A percentile compares a stretch with the other conserved stretches of the same genome.
Conservation (phyloP, 92 coral and sea anemone species). For the Ricordea florida region DNA sequence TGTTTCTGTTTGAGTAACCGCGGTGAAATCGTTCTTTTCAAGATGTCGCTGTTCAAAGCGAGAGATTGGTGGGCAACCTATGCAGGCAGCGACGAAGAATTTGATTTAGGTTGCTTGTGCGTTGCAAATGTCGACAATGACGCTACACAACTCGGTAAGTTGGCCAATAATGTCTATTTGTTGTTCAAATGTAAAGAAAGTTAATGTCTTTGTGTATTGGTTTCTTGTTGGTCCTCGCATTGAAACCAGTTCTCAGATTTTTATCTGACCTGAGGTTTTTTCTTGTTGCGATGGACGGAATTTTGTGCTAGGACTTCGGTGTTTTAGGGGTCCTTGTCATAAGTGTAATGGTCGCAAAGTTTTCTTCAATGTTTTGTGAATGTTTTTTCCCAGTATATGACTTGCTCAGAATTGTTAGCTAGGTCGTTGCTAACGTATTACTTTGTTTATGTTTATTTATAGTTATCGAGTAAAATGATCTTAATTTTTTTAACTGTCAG, state of each 20-base stretch:
- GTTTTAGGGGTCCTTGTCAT: too few species aligned
- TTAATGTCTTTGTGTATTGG: not conserved
- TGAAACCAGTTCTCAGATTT: too few species aligned
- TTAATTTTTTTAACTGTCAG: too few species aligned
- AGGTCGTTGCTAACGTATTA: constrained; percentile 16
- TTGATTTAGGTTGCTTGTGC: constrained; percentile 94
- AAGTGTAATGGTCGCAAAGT: too few species aligned
- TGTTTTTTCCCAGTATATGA: not conserved
- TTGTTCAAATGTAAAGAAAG: not conserved
- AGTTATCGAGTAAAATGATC: not conserved
- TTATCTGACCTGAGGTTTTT: too few species aligned
- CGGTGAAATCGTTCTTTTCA: constrained; percentile 9
- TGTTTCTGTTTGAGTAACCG: constrained; percentile 46
- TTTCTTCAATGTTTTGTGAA: too few species aligned
- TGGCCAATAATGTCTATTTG: not conserved
- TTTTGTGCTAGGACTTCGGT: too few species aligned
- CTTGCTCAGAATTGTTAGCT: not conserved
- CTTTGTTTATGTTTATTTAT: constrained; percentile 10
- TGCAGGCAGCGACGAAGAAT: constrained; percentile 98
- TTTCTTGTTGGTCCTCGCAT: too few species aligned
- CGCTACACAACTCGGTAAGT: constrained; percentile 72
- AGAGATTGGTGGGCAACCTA: constrained; percentile 99
- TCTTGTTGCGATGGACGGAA: too few species aligned
- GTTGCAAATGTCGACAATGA: constrained; percentile 93
- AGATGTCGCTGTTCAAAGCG: constrained; percentile 99